Percentiles rank a stretch among this genome's conserved stretches.
Conservation (phyloP, 2,888 invertebrate species). For the Byasa hedistus region DNA sequence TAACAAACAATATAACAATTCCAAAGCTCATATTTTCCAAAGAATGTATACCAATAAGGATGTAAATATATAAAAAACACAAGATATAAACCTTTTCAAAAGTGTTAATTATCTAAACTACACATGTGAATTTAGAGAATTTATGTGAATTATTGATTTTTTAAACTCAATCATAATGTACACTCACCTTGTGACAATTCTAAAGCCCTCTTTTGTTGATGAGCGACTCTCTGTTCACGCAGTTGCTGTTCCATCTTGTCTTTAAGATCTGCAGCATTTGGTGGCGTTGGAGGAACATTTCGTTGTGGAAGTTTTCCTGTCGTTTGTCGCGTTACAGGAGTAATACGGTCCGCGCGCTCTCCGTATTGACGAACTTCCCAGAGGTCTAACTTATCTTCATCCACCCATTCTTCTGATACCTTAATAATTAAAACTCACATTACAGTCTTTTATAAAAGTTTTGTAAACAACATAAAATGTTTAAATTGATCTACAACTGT, state of each 20-base stretch:
- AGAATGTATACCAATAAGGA: no score
- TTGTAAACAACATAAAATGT: no score
- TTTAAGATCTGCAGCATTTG: conserved; percentile 87
- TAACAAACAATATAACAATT: no score
- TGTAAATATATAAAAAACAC: no score
- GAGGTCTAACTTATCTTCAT: conserved; percentile 95
- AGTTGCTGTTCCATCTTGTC: conserved; percentile 96
- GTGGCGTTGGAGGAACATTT: conserved; percentile 68
- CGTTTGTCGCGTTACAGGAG: conserved; percentile 89
- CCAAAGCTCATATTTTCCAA: no score
- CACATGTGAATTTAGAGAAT: not conserved
- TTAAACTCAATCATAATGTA: not conserved
- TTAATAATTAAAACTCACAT: conserved; percentile 33
- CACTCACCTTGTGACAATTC: conserved; percentile 82
- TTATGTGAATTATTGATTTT: not conserved
- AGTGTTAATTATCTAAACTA: no score
- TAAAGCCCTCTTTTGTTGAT: conserved; percentile 90
- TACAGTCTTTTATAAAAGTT: conserved; percentile 1
- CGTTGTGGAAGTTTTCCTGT: conserved; percentile 84
- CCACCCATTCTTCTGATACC: conserved; percentile 97
- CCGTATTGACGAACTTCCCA: conserved; percentile 98
- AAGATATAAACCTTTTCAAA: no score
- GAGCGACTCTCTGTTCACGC: conserved; percentile 91
- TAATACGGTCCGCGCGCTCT: conserved; percentile 86
- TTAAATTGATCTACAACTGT: no score